phyloP scores from a whole-genome alignment of 2,888 invertebrate genomes.

The Metacarcinus magister region DNA sequence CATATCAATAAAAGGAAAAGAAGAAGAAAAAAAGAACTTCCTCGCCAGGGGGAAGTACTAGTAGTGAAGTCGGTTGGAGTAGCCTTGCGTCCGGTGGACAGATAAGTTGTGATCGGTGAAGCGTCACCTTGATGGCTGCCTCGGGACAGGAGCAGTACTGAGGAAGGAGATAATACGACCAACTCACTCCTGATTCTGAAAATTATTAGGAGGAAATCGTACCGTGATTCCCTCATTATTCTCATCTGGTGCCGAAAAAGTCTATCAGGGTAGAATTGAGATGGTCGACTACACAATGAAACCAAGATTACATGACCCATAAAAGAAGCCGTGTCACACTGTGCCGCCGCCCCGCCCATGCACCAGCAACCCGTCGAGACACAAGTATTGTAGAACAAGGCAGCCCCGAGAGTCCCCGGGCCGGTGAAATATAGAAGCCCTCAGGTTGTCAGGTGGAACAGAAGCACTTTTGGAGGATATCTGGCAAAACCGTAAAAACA shows the following conservation, averaged over 20 bases:
- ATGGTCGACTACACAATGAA: constrained; percentile 38
- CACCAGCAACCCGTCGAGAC: constrained; percentile 52
- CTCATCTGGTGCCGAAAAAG: not conserved
- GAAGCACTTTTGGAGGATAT: constrained; percentile 76
- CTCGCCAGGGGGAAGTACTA: not conserved
- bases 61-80: not conserved
- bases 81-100: not conserved
- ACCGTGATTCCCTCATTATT: constrained; percentile 30
- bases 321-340: not conserved
- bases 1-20: not conserved
- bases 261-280: constrained; percentile 21
- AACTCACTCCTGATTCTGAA: not conserved
- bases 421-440: constrained; percentile 76
- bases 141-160: not conserved
- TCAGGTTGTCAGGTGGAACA: constrained; percentile 77
- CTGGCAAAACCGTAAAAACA: constrained; percentile 76
- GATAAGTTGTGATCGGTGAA: not conserved
- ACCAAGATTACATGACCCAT: constrained; percentile 32
- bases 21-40: not conserved
- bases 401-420: constrained; percentile 32
- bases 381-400: constrained; percentile 60
- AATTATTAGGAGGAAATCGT: constrained; percentile 9
- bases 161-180: not conserved
- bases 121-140: not conserved
- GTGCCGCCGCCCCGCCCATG: not conserved